Percentiles rank a stretch among this genome's conserved stretches.
Evolutionary conservation across 2,888 invertebrate species (phyloP).

Genomic region (Leptinotarsa tumamoca): DNA sequence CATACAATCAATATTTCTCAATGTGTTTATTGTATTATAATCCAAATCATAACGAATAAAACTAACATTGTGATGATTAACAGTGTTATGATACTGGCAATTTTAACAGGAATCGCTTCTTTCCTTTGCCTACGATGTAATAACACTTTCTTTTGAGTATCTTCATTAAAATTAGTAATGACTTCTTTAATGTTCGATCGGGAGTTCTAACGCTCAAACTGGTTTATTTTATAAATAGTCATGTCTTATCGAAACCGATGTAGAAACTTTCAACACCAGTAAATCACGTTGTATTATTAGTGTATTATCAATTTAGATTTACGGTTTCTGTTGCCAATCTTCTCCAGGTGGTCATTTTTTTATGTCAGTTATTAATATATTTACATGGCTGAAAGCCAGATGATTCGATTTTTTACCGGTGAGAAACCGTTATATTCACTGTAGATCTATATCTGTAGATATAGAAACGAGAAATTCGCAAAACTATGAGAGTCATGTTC

Average conservation of each 20-base stretch:
- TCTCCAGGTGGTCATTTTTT: neutral
- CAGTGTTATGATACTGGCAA: neutral
- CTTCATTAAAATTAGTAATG: neutral
- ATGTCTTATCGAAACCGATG: neutral
- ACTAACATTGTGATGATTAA: neutral
- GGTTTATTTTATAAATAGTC: constrained; percentile 8
- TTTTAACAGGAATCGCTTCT: neutral
- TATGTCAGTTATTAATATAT: neutral
- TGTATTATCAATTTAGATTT: neutral
- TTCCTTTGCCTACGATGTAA: neutral
- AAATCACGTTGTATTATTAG: neutral
- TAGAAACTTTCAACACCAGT: neutral
- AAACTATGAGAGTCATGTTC: neutral
- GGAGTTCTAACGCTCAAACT: neutral
- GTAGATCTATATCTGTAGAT: neutral
- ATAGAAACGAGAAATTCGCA: neutral
- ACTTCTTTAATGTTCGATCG: neutral
- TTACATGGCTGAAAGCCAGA: neutral
- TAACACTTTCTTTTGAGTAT: neutral
- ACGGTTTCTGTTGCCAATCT: neutral
- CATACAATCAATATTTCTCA: neutral
- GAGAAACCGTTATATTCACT: neutral
- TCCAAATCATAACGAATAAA: neutral
- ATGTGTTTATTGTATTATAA: neutral
- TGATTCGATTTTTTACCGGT: neutral